Percentiles rank a stretch among this genome's conserved stretches.
phyloP scores from a whole-genome alignment of 2,113 vertebrate species.

The Empidonax traillii region DNA sequence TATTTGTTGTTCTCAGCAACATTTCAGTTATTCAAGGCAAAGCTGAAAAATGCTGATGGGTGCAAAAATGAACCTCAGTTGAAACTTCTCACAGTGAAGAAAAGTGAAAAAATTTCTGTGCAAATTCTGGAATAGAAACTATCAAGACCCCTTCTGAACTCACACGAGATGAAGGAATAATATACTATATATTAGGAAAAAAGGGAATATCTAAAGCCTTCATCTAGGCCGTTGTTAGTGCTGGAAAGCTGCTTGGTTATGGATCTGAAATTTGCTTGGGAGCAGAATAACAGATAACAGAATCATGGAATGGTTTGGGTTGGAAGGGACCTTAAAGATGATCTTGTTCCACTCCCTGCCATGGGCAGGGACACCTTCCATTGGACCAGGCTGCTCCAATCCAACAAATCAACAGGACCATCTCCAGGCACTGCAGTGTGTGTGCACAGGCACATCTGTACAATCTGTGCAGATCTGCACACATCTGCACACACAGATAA shows the following conservation, averaged over 20 bases:
- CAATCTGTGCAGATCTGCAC: neutral
- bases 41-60: constrained; percentile 18
- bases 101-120: neutral
- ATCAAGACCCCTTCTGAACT: neutral
- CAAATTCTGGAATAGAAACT: neutral
- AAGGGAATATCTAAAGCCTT: neutral
- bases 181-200: neutral
- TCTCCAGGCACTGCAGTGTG: neutral
- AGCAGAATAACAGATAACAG: neutral
- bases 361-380: neutral
- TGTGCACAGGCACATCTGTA: neutral
- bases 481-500: neutral
- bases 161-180: neutral
- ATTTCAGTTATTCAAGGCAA: neutral
- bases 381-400: neutral
- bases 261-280: neutral
- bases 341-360: fast-evolving
- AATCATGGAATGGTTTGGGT: neutral
- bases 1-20: constrained; percentile 15
- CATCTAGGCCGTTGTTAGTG: neutral
- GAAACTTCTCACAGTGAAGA: neutral
- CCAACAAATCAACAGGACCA: neutral
- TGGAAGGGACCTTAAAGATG: neutral
- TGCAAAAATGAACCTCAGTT: neutral
- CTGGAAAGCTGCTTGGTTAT: neutral